Evolutionary conservation across 2,113 vertebrate genomes (phyloP).

Genomic region (Hyaena hyaena): DNA sequence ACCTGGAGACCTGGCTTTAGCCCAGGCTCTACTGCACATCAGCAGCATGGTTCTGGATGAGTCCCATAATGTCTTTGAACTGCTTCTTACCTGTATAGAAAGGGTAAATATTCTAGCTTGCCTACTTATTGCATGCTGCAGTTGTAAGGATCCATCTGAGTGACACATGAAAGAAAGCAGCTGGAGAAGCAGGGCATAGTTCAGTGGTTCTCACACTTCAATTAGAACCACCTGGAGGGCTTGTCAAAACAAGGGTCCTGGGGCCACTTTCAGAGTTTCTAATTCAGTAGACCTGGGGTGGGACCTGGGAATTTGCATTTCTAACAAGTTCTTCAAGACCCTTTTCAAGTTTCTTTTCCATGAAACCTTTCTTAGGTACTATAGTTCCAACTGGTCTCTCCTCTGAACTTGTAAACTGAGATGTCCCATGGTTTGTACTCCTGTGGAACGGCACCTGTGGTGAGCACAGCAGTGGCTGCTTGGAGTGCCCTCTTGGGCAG

Average conservation of each 20-base stretch:
- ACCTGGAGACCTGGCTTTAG: neutral
- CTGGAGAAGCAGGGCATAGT: neutral
- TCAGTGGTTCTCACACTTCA: neutral
- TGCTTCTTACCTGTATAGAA: neutral
- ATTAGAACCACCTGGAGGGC: neutral
- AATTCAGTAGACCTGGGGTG: neutral
- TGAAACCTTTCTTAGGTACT: neutral
- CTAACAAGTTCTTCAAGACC: neutral
- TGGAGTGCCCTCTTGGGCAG: neutral
- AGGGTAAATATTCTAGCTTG: neutral
- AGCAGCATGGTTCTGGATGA: neutral
- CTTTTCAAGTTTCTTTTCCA: neutral
- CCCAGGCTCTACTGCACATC: neutral
- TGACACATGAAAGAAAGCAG: neutral
- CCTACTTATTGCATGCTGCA: fast-evolving
- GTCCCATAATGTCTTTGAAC: neutral
- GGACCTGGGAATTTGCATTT: neutral
- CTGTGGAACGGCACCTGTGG: neutral
- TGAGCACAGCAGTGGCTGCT: fast-evolving
- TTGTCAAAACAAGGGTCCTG: neutral
- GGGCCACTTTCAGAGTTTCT: neutral
- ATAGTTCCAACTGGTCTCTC: neutral
- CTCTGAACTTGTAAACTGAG: neutral
- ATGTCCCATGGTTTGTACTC: neutral
- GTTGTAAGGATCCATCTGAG: neutral